Percentiles rank a stretch among this genome's conserved stretches.
These are phyloP conservation scores for Spea multiplicata DNA, from an alignment of 2,113 vertebrate species.

Conservation along the genomic window DNA sequence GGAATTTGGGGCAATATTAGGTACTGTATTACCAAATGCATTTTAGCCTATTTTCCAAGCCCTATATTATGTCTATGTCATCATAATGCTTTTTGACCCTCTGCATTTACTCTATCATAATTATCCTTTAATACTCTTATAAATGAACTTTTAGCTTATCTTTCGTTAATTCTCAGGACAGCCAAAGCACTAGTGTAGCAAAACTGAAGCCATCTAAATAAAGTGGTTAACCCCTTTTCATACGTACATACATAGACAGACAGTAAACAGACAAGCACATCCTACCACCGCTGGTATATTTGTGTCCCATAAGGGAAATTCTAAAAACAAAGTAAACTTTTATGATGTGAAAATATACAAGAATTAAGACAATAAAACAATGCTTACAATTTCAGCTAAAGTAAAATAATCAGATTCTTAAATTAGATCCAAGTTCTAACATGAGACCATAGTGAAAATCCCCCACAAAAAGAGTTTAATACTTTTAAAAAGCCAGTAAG, in stretches of 20 bases:
- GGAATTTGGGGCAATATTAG: slow-evolving; percentile 50
- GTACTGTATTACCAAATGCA: slow-evolving; percentile 51
- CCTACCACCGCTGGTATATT: not conserved
- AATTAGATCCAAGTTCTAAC: no score
- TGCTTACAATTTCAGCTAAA: no score
- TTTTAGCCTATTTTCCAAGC: slow-evolving; percentile 66
- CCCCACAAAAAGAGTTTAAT: no score
- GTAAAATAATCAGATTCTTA: no score
- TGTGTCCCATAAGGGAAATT: not conserved
- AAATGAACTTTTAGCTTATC: slow-evolving; percentile 81
- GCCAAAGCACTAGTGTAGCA: slow-evolving; percentile 68
- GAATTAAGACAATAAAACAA: no score
- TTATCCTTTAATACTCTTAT: slow-evolving; percentile 85
- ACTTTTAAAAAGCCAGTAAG: no score
- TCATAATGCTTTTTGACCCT: slow-evolving; percentile 73
- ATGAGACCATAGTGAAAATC: no score
- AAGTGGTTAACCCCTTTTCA: slow-evolving; percentile 69
- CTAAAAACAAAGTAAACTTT: no score
- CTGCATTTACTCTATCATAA: slow-evolving; percentile 78
- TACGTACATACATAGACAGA: not conserved
- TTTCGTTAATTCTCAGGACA: slow-evolving; percentile 75
- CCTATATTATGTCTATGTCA: slow-evolving; percentile 66
- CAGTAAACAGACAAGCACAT: not conserved
- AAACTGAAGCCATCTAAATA: slow-evolving; percentile 72
- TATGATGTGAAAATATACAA: no score